A percentile compares a stretch with the other conserved stretches of the same genome.
These are phyloP conservation scores for Phalloptychus januarius DNA, from an alignment of 2,797 vertebrate genomes.

Conservation along the genomic window DNA sequence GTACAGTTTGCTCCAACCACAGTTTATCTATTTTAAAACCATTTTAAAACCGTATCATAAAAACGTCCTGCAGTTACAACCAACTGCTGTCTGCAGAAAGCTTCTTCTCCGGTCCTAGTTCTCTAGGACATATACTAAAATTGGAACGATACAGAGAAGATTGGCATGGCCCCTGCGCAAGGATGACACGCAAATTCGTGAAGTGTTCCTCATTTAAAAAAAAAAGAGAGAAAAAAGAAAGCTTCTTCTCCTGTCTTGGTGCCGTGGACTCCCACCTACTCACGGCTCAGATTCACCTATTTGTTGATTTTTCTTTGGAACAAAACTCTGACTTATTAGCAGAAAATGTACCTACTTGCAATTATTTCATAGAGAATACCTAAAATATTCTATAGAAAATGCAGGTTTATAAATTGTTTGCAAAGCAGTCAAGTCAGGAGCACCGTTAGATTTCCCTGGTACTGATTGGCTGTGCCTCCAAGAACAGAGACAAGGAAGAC, in stretches of 20 bases:
- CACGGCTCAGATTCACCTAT: not conserved
- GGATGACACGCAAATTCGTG: too few species aligned
- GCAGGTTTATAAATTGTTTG: not conserved
- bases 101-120: not conserved
- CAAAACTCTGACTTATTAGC: not conserved
- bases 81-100: not conserved
- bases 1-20: not conserved
- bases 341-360: not conserved
- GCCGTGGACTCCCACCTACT: not conserved
- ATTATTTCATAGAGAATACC: not conserved
- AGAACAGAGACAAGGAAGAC: not conserved
- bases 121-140: too few species aligned
- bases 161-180: too few species aligned
- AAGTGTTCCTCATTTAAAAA: too few species aligned
- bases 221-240: too few species aligned
- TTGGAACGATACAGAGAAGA: too few species aligned
- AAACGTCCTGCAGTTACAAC: not conserved
- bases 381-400: not conserved
- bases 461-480: not conserved
- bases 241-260: not conserved
- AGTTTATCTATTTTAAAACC: not conserved
- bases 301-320: not conserved
- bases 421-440: not conserved
- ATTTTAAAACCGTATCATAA: not conserved
- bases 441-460: not conserved